A percentile compares a stretch with the other conserved stretches of the same genome.
Evolutionary conservation across 2,113 vertebrate species (phyloP).

Genomic region (Megaptera novaeangliae): DNA sequence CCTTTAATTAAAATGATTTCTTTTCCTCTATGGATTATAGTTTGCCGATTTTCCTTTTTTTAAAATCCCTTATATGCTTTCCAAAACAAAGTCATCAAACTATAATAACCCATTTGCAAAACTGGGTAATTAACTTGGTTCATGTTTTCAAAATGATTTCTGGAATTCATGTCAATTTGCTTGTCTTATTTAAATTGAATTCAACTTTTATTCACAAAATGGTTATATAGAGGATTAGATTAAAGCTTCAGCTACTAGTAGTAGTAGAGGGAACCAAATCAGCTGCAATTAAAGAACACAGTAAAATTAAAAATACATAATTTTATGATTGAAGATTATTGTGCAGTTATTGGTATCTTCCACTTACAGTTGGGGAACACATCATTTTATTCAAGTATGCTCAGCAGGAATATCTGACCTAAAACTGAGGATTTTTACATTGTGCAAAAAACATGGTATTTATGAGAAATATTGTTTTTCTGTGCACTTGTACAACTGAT

Average conservation of each 20-base stretch:
- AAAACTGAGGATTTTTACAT: neutral
- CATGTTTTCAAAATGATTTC: constrained; percentile 61
- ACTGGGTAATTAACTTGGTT: constrained; percentile 56
- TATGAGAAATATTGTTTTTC: neutral
- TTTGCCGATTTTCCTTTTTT: constrained; percentile 43
- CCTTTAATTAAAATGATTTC: constrained; percentile 49
- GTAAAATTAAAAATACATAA: constrained; percentile 18
- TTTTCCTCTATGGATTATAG: constrained; percentile 4
- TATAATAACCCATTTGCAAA: constrained; percentile 56
- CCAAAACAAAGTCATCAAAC: constrained; percentile 54
- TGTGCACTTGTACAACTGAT: neutral
- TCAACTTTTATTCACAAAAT: constrained; percentile 46
- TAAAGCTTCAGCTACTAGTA: neutral
- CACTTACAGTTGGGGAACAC: neutral
- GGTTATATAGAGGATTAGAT: neutral
- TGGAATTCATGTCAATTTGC: constrained; percentile 38
- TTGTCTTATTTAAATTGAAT: constrained; percentile 50
- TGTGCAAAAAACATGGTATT: neutral
- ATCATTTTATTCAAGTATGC: neutral
- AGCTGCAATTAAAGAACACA: neutral
- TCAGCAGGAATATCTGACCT: neutral
- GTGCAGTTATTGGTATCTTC: neutral
- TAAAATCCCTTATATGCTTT: constrained; percentile 45
- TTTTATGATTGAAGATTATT: neutral
- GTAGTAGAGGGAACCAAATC: neutral